Conservation (phyloP, 2,888 invertebrate genomes). For the Drosophila paranaensis region DNA sequence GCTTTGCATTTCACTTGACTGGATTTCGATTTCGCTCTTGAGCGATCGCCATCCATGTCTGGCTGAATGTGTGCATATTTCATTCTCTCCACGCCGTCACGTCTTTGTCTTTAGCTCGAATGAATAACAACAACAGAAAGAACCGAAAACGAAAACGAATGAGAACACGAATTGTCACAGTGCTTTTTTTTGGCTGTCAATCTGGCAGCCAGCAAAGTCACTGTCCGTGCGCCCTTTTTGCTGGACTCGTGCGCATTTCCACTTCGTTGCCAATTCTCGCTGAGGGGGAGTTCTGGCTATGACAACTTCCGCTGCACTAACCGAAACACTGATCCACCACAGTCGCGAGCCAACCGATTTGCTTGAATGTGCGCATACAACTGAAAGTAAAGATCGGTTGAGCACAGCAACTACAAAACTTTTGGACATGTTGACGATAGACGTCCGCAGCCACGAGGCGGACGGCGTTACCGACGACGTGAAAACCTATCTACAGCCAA, state of each 20-base stretch:
- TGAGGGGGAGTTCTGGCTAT: conserved; percentile 17
- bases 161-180: conserved; percentile 19
- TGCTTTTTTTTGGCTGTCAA: conserved; percentile 40
- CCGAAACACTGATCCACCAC: conserved; percentile 44
- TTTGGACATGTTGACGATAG: conserved; percentile 32
- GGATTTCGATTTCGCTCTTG: conserved; percentile 44
- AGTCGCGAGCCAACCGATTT: conserved; percentile 65
- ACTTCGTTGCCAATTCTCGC: conserved; percentile 71
- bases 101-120: conserved; percentile 66
- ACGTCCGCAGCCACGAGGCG: conserved; percentile 28
- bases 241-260: conserved; percentile 63
- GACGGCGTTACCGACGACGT: conserved; percentile 34
- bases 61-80: conserved; percentile 55
- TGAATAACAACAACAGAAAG: conserved; percentile 11
- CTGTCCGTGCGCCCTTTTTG: conserved; percentile 40
- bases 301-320: conserved; percentile 74
- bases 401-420: conserved; percentile 34
- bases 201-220: conserved; percentile 17
- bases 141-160: conserved; percentile 7
- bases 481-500: conserved; percentile 26
- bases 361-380: conserved; percentile 77
- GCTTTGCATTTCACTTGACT: conserved; percentile 56
- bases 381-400: conserved; percentile 77
- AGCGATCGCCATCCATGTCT: conserved; percentile 51
- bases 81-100: conserved; percentile 52